Percentiles rank a stretch among this genome's conserved stretches.
Evolutionary conservation across 2,888 invertebrate species (phyloP).

Genomic region (Drosophila mimica): DNA sequence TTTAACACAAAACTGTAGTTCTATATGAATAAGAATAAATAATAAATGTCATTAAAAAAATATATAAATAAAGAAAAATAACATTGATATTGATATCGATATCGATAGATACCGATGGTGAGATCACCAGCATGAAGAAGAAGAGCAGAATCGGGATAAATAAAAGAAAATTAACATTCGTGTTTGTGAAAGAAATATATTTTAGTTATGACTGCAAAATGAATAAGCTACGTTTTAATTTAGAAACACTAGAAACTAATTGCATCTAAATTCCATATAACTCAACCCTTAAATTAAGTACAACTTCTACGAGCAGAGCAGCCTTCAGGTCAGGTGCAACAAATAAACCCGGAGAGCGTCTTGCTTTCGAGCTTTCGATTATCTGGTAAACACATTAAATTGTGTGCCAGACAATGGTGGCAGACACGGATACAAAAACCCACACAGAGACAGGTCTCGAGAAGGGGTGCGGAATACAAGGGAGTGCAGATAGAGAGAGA

Average conservation of each 20-base stretch:
- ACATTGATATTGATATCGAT: neutral
- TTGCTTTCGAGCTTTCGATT: constrained; percentile 73
- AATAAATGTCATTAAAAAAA: no score
- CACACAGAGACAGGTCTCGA: constrained; percentile 15
- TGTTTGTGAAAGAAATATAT: neutral
- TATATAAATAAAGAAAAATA: no score
- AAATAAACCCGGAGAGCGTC: constrained; percentile 54
- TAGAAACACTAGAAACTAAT: neutral
- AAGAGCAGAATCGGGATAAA: neutral
- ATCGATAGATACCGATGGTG: neutral
- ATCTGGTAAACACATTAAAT: constrained; percentile 80
- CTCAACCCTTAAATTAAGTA: constrained; percentile 8
- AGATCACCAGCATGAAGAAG: neutral
- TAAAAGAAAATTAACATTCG: neutral
- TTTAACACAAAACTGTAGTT: no score
- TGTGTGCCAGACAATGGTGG: constrained; percentile 71
- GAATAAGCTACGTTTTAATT: neutral
- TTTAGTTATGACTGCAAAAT: neutral
- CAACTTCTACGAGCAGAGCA: constrained; percentile 7
- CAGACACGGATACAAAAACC: constrained; percentile 41
- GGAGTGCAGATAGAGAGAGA: no score
- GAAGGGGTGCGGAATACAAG: neutral
- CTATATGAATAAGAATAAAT: no score
- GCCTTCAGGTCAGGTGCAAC: constrained; percentile 48
- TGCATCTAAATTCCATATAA: neutral